Conservation (phyloP, 2,113 vertebrate genomes). For the Ceratotherium simum region DNA sequence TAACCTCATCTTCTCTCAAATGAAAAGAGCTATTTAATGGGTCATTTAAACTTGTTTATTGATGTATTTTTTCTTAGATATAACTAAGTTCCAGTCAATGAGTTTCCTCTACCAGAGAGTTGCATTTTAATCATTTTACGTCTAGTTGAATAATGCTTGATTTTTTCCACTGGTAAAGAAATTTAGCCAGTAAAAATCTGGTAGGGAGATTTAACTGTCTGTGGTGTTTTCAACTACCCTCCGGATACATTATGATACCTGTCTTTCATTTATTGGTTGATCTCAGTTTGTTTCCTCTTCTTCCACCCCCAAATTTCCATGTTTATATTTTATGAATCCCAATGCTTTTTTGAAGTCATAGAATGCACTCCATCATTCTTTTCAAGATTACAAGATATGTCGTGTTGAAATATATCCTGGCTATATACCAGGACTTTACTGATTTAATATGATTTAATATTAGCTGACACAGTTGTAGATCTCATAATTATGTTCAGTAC, state of each 20-base stretch:
- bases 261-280: background rate
- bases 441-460: constrained; percentile 18
- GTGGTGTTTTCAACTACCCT: background rate
- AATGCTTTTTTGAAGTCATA: background rate
- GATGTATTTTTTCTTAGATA: background rate
- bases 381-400: background rate
- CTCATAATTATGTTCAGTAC: background rate
- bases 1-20: background rate
- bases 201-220: background rate
- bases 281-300: background rate
- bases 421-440: background rate
- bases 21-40: background rate
- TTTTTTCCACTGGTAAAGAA: background rate
- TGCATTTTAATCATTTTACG: background rate
- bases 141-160: background rate
- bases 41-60: background rate
- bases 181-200: background rate
- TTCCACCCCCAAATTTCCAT: background rate
- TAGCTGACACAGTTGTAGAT: background rate
- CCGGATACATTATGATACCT: background rate
- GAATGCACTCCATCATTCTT: background rate
- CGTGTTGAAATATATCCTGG: background rate
- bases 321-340: background rate
- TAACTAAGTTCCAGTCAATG: background rate
- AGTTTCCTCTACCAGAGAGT: background rate